Percentiles rank a stretch among this genome's conserved stretches.
phyloP scores from a whole-genome alignment of 2,888 invertebrate genomes.

The Nycteola revayana region DNA sequence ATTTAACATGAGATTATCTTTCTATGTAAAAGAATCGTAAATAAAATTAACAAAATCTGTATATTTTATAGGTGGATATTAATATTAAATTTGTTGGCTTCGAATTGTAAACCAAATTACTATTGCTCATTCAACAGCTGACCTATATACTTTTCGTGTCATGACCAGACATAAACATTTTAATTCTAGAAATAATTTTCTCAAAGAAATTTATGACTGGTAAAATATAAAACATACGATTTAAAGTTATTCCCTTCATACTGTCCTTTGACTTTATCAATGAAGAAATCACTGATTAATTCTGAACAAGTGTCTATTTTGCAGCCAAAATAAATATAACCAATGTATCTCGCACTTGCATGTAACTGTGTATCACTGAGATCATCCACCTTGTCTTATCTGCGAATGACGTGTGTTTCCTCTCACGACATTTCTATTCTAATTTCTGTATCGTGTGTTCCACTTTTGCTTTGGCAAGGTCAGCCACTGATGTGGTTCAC shows the following conservation, averaged over 20 bases:
- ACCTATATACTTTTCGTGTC: too few species aligned
- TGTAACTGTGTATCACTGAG: constrained; percentile 54
- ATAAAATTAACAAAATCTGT: too few species aligned
- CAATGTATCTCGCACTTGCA: constrained; percentile 45
- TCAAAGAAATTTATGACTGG: background rate
- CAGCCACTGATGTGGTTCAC: constrained; percentile 20
- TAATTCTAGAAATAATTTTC: background rate
- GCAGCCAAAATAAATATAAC: constrained; percentile 55
- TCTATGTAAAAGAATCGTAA: too few species aligned
- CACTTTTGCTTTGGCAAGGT: constrained; percentile 30
- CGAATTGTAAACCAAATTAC: too few species aligned
- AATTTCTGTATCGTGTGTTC: constrained; percentile 24
- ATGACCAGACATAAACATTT: too few species aligned
- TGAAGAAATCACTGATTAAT: constrained; percentile 23
- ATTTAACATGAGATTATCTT: too few species aligned
- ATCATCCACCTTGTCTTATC: constrained; percentile 62
- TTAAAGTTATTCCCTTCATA: constrained; percentile 16
- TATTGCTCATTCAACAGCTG: too few species aligned
- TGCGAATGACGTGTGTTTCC: constrained; percentile 43
- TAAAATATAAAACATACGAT: constrained; percentile 5
- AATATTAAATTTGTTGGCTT: too few species aligned
- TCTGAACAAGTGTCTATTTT: constrained; percentile 19
- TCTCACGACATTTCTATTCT: constrained; percentile 39
- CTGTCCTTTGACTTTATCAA: constrained; percentile 3
- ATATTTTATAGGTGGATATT: too few species aligned